Percentiles rank a stretch among this genome's conserved stretches.
Conservation (phyloP, 2,113 vertebrate genomes). For the Grammatotria lemairii region DNA sequence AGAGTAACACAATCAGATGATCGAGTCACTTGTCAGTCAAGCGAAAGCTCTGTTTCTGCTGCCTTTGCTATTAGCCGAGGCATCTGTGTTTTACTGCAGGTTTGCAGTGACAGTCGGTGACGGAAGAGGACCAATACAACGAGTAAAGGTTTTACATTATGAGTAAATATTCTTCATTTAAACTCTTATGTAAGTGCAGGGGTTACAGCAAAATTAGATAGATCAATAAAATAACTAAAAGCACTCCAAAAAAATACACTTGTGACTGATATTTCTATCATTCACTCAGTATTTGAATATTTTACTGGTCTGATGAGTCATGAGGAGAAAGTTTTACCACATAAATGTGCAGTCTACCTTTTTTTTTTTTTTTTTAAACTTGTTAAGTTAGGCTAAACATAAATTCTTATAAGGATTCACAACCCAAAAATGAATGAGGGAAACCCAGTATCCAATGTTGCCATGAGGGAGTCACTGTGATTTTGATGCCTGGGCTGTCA, state of each 20-base stretch:
- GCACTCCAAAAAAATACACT: not conserved
- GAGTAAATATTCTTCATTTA: not conserved
- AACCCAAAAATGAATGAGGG: not conserved
- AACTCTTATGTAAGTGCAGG: not conserved
- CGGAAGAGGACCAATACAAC: not conserved
- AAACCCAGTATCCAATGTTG: not conserved
- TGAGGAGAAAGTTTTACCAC: not conserved
- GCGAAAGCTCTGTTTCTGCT: not conserved
- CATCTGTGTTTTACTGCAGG: not conserved
- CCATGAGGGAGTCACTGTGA: not conserved
- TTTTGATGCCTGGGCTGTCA: not conserved
- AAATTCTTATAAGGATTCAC: not conserved
- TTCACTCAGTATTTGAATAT: not conserved
- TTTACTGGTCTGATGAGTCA: not conserved
- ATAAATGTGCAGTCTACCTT: not conserved
- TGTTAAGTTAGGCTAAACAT: not conserved
- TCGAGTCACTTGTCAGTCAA: not conserved
- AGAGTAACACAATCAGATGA: not conserved
- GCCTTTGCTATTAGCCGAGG: not conserved
- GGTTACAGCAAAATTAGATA: not conserved
- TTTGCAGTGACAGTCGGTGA: not conserved
- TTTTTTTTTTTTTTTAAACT: not conserved
- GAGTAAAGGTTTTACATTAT: not conserved
- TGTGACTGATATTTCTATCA: not conserved
- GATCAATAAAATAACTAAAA: not conserved